Evolutionary conservation across 2,797 vertebrate genomes (phyloP), one percentile per base, ranked within the genome.

Genomic region (Sebastes iracundus): DNA sequence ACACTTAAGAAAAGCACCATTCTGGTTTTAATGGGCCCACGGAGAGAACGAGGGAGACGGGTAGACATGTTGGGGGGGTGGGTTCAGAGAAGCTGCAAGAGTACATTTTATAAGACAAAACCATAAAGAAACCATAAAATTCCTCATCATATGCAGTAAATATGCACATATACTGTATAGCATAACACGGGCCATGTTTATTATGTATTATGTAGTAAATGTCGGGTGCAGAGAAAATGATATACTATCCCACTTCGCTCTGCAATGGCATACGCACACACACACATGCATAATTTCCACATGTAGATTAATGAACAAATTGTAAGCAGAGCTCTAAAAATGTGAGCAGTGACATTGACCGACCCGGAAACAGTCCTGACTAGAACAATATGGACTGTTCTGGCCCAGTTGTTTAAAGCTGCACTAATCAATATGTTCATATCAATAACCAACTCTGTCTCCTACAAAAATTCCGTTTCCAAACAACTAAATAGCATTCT

Each of bases 21-120:
- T 66, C 80, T 79, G 69, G 59, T 79, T 84, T 79, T 81, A 85
- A 87, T 82, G 81, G 76, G 62, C 55, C 83, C 67, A 23, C 38
- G 49, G 79, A 78, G 72, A 75, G 65, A 77, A 62, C 0, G 12
- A n/a, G 69, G 52, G 42, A 33, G 65, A 67, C 22, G 59, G 53
- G 53, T 75, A 77, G 56, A 68, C 4, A 32, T 75, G 77, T 61
- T 53, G 14, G 38, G 33, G 8, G 14, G 25, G 46, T 12, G 12
- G 35, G 35, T 6, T 28, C 11, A 27, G 16, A 27, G 16, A 30
- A 10, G 20, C 23, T 69, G 2, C 42, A 3, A 32, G 42, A 52
- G 23, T 14, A 11, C n/a, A 64, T 67, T 60, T 71, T 80, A 33
- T 62, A 67, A 79, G 71, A 11, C 23, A 12, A 81, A 68, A 20